A percentile compares a stretch with the other conserved stretches of the same genome.
These are phyloP conservation scores for Drosophila maculinotata DNA, from an alignment of 2,888 invertebrate genomes.

Conservation along the genomic window DNA sequence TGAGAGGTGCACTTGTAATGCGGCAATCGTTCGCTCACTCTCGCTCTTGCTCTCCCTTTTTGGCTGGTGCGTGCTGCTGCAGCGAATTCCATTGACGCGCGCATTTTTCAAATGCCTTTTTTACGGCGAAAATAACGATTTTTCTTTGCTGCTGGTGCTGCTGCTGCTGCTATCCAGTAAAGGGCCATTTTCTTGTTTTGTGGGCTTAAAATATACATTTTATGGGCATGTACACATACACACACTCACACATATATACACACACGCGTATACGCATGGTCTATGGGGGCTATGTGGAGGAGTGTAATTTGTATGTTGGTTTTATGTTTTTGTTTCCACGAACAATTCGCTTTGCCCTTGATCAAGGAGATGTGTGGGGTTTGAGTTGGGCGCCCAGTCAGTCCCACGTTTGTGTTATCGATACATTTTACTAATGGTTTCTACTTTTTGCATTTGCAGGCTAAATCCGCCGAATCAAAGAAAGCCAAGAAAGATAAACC, in stretches of 20 bases:
- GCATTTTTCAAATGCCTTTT: constrained; percentile 77
- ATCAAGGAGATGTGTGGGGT: constrained; percentile 79
- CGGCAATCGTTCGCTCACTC: constrained; percentile 41
- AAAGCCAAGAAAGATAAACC: constrained; percentile 84
- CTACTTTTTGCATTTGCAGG: constrained; percentile 66
- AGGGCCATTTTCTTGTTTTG: constrained; percentile 57
- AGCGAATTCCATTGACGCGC: constrained; percentile 78
- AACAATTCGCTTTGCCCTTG: constrained; percentile 65
- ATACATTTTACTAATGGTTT: constrained; percentile 29
- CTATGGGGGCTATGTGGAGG: constrained; percentile 27
- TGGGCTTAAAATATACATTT: constrained; percentile 77
- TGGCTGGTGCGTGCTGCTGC: constrained; percentile 49
- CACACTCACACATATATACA: constrained; percentile 9
- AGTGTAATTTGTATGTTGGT: constrained; percentile 43
- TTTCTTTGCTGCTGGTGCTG: constrained; percentile 48
- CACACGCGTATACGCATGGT: constrained; percentile 9
- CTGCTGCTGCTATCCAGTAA: constrained; percentile 26
- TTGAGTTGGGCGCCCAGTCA: constrained; percentile 45
- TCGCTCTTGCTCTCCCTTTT: constrained; percentile 29
- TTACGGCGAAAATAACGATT: constrained; percentile 81
- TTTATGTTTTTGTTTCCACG: constrained; percentile 43
- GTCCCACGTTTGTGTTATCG: constrained; percentile 10
- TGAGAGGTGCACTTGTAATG: constrained; percentile 74
- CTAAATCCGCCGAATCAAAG: constrained; percentile 84
- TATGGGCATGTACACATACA: constrained; percentile 53